Evolutionary conservation across 2,888 invertebrate species (phyloP).

Genomic region (Drosophila demipolita): DNA sequence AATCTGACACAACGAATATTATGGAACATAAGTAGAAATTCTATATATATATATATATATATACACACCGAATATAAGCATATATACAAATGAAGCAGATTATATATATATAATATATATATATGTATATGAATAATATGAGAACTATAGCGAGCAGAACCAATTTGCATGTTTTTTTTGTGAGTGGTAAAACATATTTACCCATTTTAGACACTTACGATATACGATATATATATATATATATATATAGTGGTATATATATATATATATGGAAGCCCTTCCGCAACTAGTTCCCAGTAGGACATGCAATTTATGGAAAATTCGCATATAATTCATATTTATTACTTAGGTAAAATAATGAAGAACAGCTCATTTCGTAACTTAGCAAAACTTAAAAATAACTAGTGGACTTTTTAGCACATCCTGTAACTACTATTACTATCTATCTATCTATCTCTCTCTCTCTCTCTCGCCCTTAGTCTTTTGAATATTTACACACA

Average conservation of each 20-base stretch:
- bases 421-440: constrained; percentile 59
- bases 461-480: constrained; percentile 70
- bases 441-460: constrained; percentile 62
- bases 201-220: constrained; percentile 26
- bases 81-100: constrained; percentile 69
- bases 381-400: constrained; percentile 70
- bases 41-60: constrained; percentile 78
- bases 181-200: constrained; percentile 48
- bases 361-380: constrained; percentile 68
- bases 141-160: constrained; percentile 73
- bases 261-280: background rate
- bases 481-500: constrained; percentile 65
- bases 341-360: constrained; percentile 17
- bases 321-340: constrained; percentile 9
- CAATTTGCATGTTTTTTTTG: constrained; percentile 77
- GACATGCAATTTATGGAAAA: constrained; percentile 8
- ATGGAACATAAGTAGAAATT: constrained; percentile 85
- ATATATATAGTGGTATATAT: constrained; percentile 1
- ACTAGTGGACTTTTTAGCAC: constrained; percentile 77
- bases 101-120: constrained; percentile 52
- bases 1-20: constrained; percentile 86
- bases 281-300: background rate
- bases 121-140: constrained; percentile 64
- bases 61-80: constrained; percentile 73
- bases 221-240: background rate